Evolutionary conservation across 2,113 vertebrate species (phyloP).

Genomic region (Oceanites oceanicus): DNA sequence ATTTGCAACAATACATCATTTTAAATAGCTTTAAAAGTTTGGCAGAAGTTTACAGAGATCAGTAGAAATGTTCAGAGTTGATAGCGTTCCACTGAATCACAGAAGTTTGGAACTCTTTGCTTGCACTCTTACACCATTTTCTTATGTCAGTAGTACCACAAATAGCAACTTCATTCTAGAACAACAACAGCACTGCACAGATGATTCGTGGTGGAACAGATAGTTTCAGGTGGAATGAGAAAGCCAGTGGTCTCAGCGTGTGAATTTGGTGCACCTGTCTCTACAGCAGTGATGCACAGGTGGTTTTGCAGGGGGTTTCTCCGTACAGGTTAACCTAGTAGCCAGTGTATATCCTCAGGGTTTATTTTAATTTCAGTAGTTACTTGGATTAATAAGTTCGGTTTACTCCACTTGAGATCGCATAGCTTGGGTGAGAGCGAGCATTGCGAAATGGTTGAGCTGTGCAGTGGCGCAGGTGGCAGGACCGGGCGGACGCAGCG

Average conservation of each 20-base stretch:
- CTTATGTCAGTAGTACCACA: not conserved
- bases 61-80: not conserved
- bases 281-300: not conserved
- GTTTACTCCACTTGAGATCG: not conserved
- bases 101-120: not conserved
- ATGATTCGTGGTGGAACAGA: not conserved
- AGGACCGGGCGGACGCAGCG: not conserved
- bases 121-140: not conserved
- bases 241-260: not conserved
- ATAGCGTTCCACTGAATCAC: not conserved
- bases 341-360: not conserved
- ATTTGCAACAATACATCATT: not conserved
- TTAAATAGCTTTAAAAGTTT: not conserved
- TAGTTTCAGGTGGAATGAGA: not conserved
- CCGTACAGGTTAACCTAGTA: not conserved
- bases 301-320: not conserved
- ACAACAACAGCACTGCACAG: fast-evolving
- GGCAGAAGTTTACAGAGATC: not conserved
- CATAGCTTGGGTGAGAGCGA: not conserved
- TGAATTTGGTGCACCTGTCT: not conserved
- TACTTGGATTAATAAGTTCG: not conserved
- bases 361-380: not conserved
- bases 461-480: fast-evolving
- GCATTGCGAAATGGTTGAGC: not conserved
- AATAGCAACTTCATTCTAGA: not conserved